These are phyloP conservation scores for Mohoua ochrocephala DNA, from an alignment of 2,113 vertebrate species.

Conservation along the genomic window DNA sequence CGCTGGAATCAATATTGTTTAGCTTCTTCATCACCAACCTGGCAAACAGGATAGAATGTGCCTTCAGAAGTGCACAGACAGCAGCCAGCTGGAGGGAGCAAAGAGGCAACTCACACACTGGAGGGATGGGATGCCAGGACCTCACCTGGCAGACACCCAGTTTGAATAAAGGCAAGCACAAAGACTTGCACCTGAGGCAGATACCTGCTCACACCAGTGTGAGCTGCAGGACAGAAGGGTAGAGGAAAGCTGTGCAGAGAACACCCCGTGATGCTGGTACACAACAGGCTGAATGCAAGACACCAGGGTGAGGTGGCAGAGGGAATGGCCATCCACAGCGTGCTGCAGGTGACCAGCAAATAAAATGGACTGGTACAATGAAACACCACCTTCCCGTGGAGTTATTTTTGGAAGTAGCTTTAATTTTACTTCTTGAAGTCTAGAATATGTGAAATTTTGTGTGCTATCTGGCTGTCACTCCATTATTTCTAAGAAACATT, in stretches of 20 bases:
- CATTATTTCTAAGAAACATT: background rate
- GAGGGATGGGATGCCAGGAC: background rate
- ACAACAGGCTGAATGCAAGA: background rate
- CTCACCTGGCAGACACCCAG: background rate
- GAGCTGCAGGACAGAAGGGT: background rate
- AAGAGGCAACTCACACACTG: background rate
- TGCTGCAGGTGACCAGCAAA: background rate
- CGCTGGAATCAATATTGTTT: background rate
- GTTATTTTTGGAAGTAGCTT: background rate
- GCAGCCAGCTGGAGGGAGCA: background rate
- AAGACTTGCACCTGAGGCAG: background rate
- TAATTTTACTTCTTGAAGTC: background rate
- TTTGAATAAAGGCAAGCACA: background rate
- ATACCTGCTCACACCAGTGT: accelerated
- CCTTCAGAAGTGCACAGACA: background rate
- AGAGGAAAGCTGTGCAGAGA: background rate
- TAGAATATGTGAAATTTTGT: background rate
- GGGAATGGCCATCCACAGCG: background rate
- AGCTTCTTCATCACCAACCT: background rate
- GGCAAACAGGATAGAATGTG: background rate
- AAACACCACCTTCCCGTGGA: background rate
- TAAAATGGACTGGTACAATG: background rate
- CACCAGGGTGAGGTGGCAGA: background rate
- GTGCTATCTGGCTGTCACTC: background rate
- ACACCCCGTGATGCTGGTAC: accelerated